Evolutionary conservation across 1,140 invertebrate species (phyloP), one percentile per base, ranked within the genome.

Genomic region (Anastatus disparis): DNA sequence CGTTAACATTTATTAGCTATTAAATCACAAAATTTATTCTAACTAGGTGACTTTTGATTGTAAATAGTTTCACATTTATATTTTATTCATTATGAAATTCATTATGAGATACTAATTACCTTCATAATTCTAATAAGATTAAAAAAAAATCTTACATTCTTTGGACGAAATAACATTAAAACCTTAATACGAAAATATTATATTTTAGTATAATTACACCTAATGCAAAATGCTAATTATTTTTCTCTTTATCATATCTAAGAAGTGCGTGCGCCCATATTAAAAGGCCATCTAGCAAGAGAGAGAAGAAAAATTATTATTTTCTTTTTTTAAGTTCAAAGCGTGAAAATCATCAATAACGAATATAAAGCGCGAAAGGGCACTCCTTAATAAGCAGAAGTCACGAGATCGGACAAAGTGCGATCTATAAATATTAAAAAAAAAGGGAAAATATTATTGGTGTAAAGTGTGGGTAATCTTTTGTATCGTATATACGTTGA

Each of bases 281-380:
- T 15, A 67, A 67, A 55, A 20, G 31, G 29, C 17, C 50, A 35
- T 27, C 40, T 58, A 59, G 22, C 35, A 48, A n/a, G 13, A 22
- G 12, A 12, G 63, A 20, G n/a, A 38, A 35, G 52, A 46, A 56
- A n/a, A n/a, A n/a, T n/a, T n/a, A n/a, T n/a, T n/a, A n/a, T n/a
- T n/a, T n/a, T n/a, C n/a, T n/a, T n/a, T n/a, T 66, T 66, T 55
- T 24, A 38, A 56, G 52, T n/a, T n/a, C 9, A 22, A 69, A 52
- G 66, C 66, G 66, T 53, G 66, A 69, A 69, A n/a, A 69, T 52
- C 46, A 61, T 69, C 48, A 31, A 70, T 70, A 53, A 70, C 24
- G 67, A 62, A 62, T 31, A 53, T 35, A n/a, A n/a, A n/a, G n/a
- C n/a, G n/a, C n/a, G n/a, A n/a, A 10, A 1, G 10, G 67, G 48